A percentile compares a stretch with the other conserved stretches of the same genome.
Evolutionary conservation across 2,113 vertebrate species (phyloP).

Genomic region (Pelecanus crispus): DNA sequence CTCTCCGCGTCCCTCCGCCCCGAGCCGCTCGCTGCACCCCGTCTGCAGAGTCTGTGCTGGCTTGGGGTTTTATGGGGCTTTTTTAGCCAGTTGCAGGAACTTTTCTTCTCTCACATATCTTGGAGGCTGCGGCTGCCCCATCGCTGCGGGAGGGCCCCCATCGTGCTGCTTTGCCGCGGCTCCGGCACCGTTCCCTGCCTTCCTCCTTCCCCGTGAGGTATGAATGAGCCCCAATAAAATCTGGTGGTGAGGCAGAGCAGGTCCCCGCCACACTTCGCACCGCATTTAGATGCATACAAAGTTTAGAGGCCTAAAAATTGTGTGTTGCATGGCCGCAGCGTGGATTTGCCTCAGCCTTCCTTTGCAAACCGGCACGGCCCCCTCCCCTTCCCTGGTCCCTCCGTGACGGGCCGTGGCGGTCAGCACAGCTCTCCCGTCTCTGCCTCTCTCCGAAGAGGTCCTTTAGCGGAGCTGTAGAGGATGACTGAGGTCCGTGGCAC

Average conservation of each 20-base stretch:
- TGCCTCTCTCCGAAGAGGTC: background rate
- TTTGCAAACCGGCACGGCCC: background rate
- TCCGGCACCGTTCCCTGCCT: fast-evolving
- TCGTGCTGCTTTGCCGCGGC: background rate
- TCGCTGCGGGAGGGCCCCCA: background rate
- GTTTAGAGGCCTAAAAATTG: fast-evolving
- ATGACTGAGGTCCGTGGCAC: background rate
- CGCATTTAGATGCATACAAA: background rate
- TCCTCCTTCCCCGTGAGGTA: background rate
- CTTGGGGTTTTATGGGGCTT: fast-evolving
- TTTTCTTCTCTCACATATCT: background rate
- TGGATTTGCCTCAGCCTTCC: background rate
- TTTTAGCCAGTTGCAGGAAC: background rate
- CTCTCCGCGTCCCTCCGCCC: background rate
- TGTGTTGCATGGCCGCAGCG: fast-evolving
- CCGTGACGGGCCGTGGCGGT: background rate
- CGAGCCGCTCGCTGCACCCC: background rate
- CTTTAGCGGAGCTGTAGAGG: background rate
- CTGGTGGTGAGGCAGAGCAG: background rate
- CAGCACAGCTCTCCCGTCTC: background rate
- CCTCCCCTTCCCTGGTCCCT: background rate
- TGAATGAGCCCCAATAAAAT: fast-evolving
- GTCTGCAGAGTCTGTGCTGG: background rate
- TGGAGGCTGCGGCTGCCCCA: background rate
- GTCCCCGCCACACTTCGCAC: background rate